Percentiles rank a stretch among this genome's conserved stretches.
phyloP scores from a whole-genome alignment of 2,888 invertebrate genomes.

The Cheilosia urbana region DNA sequence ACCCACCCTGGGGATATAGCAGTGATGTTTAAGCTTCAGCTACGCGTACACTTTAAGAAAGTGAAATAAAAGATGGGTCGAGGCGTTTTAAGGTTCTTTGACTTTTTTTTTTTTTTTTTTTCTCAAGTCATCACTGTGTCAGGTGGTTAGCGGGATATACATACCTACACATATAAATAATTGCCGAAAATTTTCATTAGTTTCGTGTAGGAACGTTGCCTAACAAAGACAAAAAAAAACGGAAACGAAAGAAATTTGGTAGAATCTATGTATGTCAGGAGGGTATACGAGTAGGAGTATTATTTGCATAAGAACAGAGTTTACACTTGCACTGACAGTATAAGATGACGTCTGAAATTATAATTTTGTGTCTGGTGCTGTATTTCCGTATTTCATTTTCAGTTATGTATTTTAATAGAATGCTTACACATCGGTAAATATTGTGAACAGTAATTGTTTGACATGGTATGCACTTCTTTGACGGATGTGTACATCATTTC shows the following conservation, averaged over 20 bases:
- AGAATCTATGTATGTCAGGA: neutral
- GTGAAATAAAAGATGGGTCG: conserved; percentile 25
- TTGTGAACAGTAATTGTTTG: no score
- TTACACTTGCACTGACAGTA: no score
- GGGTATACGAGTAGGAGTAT: neutral
- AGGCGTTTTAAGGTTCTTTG: conserved; percentile 4
- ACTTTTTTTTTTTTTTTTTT: neutral
- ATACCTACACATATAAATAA: neutral
- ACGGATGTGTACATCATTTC: no score
- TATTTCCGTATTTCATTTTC: no score
- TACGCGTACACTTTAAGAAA: neutral
- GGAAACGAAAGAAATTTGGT: neutral
- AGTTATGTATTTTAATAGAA: no score
- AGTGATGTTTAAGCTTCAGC: neutral
- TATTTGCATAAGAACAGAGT: no score
- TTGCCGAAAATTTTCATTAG: neutral
- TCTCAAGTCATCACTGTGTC: neutral
- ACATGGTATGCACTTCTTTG: no score
- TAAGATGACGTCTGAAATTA: no score
- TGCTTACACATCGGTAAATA: no score
- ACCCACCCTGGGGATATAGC: no score
- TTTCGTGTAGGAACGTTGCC: neutral
- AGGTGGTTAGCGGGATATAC: neutral
- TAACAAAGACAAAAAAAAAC: neutral
- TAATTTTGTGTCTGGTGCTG: no score